phyloP scores from a whole-genome alignment of 2,797 vertebrate genomes.

The Spatula versicolor region DNA sequence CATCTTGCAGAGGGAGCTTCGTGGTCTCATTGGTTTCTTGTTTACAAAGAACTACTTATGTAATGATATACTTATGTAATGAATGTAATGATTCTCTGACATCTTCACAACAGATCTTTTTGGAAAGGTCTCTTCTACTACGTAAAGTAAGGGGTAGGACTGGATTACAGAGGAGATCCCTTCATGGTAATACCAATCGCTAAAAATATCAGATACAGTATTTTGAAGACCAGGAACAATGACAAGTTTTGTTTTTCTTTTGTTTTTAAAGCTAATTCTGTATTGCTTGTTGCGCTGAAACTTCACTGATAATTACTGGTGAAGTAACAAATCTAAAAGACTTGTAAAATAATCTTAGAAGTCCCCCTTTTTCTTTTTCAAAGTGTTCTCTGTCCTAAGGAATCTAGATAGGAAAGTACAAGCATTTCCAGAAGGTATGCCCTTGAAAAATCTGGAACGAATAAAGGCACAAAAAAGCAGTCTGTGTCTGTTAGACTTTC shows the following conservation, averaged over 20 bases:
- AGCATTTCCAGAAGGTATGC: neutral
- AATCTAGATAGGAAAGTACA: neutral
- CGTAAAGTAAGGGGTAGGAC: neutral
- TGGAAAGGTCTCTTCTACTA: neutral
- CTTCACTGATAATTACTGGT: neutral
- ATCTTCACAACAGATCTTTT: slow-evolving; percentile 35
- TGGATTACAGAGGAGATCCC: neutral
- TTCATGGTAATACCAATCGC: neutral
- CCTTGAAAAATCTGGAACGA: neutral
- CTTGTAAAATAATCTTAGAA: neutral
- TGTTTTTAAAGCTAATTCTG: neutral
- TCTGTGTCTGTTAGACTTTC: neutral
- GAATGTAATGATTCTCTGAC: slow-evolving; percentile 22
- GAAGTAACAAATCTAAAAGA: neutral
- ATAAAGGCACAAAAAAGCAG: neutral
- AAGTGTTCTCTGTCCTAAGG: neutral
- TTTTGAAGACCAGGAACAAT: slow-evolving; percentile 43
- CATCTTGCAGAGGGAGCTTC: neutral
- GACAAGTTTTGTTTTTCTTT: neutral
- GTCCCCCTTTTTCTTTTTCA: neutral
- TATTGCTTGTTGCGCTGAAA: neutral
- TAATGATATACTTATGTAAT: too few species aligned
- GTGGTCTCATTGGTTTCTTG: slow-evolving; percentile 47
- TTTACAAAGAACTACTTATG: slow-evolving; percentile 63
- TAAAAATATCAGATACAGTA: neutral